Base-by-base conservation (phyloP, 2,113 vertebrate species). In the Cairina moschata region DNA sequence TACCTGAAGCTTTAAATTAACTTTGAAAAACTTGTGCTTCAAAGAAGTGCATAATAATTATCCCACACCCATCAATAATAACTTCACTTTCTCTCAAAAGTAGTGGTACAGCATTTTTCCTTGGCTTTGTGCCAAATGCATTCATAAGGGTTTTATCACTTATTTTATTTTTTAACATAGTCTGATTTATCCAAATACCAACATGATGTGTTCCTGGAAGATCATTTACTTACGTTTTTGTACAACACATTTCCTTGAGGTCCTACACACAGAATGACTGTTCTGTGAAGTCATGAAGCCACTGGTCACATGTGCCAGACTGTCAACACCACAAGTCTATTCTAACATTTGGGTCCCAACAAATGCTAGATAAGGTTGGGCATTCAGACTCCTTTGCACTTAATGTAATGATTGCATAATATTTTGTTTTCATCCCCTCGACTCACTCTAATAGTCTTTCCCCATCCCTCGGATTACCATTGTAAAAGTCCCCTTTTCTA, bases 11-110 rank as follows among this genome's bases (percentile, higher is more conserved):
- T 89, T 94, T 91, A 88, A 92, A 91, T 86, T 89, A 58, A 31
- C 31, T 89, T 86, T 85, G 86, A 90, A 83, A 92, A 89, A 25
- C 1, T 50, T 93, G 40, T 79, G 40, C 95, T 96, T 94, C 93
- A 95, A 96, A 95, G 80, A 74, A 72, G 66, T 1, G 0, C 55
- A 73, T 76, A 84, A 69, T 66, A 91, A 94, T 95, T 96, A 92
- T 83, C 34, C 90, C 88, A 93, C 95, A 91, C 80, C 93, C 92
- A 82, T 76, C 56, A 84, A 84, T 87, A 97, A 91, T 54, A 82
- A 84, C 62, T 88, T 95, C 50, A 66, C 50, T 91, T 95, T 96
- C 86, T 88, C 65, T 38, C 58, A 86, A 96, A 96, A 95, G 56
- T 38, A 76, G 36, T 58, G 52, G 32, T 72, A 59, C 66, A 91